Evolutionary conservation across 1,140 invertebrate species (phyloP), one percentile per base, ranked within the genome.

Genomic region (Caenorhabditis briggsae): DNA sequence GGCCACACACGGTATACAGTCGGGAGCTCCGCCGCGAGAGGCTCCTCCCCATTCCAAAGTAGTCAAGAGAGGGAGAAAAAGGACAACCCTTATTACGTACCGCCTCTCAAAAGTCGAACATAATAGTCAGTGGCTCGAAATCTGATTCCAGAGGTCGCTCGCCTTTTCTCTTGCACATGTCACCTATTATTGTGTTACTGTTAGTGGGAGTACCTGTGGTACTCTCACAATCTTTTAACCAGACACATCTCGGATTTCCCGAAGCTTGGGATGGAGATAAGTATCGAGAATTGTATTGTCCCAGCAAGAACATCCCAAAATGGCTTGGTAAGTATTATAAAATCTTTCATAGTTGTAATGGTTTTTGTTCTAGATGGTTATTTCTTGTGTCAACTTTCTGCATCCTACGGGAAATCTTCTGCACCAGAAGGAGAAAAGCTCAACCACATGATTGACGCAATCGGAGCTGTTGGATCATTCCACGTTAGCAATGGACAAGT

Each of bases 241-340:
- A 86, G 59, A 56, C 85, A 14, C 90, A 91, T 56, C 84, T 91
- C 11, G 91, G 91, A 20, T 92, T 92, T 86, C 91, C 91, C 14
- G 91, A 92, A 84, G 86, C 90, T 43, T 92, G 91, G 91, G 90
- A 92, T 86, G 91, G 91, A 14, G 91, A 92, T 82, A 92, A 91
- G 84, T 92, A 90, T 85, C 78, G 86, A 46, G 90, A 92, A 70
- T 83, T 91, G 12, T 91, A 90, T 64, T 92, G 91, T 83, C 91
- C 91, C 8, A 90, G 91, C 48, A 92, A 90, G 86, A 91, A 92
- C 64, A 92, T 92, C 59, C 91, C 91, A 5, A 89, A 88, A 83
- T 92, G 90, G 82, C 78, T 92, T 23, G 91, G 91, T 91, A 78
- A 78, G n/a, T 82, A 41, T 61, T 33, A 50, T 83, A 1, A 11